These are phyloP conservation scores for Neuroterus valhalla DNA, from an alignment of 1,140 invertebrate species.

Conservation along the genomic window DNA sequence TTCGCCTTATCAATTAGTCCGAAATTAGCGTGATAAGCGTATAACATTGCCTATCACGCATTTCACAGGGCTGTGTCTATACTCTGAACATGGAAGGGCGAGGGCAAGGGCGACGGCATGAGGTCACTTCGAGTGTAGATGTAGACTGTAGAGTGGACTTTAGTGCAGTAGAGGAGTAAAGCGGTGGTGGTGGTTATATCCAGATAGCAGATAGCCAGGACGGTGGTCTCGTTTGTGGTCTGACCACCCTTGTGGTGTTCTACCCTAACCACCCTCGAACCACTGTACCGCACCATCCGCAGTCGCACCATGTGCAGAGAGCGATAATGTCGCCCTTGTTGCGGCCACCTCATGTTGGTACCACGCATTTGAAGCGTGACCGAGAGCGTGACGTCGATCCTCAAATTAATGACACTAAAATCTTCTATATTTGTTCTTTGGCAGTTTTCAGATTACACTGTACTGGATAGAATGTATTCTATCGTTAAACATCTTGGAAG, in stretches of 20 bases:
- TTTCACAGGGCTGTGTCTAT: conserved; percentile 52
- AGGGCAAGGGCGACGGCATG: conserved; percentile 18
- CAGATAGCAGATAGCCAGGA: conserved; percentile 64
- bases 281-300: conserved; percentile 52
- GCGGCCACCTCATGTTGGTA: conserved; percentile 19
- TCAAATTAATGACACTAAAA: conserved; percentile 3
- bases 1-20: conserved; percentile 57
- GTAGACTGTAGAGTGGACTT: background rate
- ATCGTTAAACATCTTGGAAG: too few relatives aligned
- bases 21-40: conserved; percentile 58
- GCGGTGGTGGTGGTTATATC: conserved; percentile 54
- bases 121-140: conserved; percentile 39
- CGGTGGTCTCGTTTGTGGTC: conserved; percentile 67
- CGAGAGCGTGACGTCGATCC: conserved; percentile 10
- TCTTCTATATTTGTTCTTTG: background rate
- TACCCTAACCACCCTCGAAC: conserved; percentile 53
- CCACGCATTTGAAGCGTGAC: conserved; percentile 3
- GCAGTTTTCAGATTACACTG: too few relatives aligned
- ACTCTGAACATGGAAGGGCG: conserved; percentile 37
- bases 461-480: too few relatives aligned
- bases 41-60: conserved; percentile 58
- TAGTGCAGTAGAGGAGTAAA: conserved; percentile 48
- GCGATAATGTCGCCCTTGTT: conserved; percentile 56
- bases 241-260: conserved; percentile 69
- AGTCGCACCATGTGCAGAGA: conserved; percentile 53